Conservation (phyloP, 2,113 vertebrate species). For the Lophotis ruficrista region DNA sequence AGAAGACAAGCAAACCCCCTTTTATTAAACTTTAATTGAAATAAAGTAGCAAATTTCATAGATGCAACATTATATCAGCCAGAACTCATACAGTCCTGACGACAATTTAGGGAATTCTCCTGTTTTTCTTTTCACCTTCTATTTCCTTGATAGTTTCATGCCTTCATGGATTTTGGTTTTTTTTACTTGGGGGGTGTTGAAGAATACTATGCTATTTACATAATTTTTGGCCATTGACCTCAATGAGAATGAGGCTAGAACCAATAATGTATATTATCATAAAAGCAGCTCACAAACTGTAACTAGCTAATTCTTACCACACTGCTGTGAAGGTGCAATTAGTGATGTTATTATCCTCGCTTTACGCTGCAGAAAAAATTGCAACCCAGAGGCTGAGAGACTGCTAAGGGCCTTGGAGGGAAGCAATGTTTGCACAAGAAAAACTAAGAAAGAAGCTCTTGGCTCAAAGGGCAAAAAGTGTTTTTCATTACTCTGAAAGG, state of each 20-base stretch:
- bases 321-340: neutral
- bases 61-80: neutral
- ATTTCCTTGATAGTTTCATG: neutral
- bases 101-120: neutral
- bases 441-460: neutral
- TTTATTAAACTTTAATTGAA: neutral
- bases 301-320: neutral
- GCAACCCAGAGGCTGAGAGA: neutral
- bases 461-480: neutral
- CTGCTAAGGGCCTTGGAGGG: neutral
- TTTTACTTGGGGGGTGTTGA: neutral
- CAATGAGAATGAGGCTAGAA: neutral
- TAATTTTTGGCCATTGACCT: neutral
- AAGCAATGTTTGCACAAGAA: slow-evolving; percentile 19
- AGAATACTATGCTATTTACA: neutral
- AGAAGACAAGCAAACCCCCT: neutral
- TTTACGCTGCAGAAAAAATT: neutral
- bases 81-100: neutral
- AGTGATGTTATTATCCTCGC: neutral
- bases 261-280: neutral
- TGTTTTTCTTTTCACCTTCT: neutral
- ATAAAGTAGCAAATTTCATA: neutral
- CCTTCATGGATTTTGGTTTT: neutral
- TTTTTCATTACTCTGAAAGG: neutral
- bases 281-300: neutral